Conservation (phyloP, 2,113 vertebrate genomes). For the Gambusia holbrooki region DNA sequence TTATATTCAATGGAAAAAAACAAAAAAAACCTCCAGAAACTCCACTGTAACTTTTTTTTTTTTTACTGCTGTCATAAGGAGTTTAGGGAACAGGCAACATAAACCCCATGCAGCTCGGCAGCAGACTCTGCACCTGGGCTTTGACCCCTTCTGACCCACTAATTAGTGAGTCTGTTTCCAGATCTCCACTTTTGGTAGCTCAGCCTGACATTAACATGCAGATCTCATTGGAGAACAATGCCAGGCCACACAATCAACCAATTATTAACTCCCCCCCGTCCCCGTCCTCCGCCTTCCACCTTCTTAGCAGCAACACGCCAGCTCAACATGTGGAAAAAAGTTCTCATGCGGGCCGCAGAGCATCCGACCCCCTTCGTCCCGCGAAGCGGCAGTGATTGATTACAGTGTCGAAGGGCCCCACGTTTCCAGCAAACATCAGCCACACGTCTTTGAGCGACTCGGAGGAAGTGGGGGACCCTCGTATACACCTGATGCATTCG, state of each 20-base stretch:
- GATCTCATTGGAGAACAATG: constrained; percentile 74
- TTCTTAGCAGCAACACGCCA: constrained; percentile 50
- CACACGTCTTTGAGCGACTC: constrained; percentile 20
- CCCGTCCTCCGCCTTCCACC: constrained; percentile 37
- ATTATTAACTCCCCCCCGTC: constrained; percentile 60
- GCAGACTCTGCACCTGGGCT: constrained; percentile 52
- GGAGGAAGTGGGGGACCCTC: constrained; percentile 7
- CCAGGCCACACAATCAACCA: constrained; percentile 72
- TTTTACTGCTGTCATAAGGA: constrained; percentile 34
- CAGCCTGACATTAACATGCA: constrained; percentile 72
- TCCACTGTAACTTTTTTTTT: not conserved
- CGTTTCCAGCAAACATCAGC: constrained; percentile 40
- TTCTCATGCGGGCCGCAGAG: constrained; percentile 57
- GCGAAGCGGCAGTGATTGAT: constrained; percentile 59
- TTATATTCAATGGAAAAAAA: not conserved
- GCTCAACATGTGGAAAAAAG: constrained; percentile 71
- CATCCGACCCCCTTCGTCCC: constrained; percentile 55
- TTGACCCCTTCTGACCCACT: constrained; percentile 56
- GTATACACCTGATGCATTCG: constrained; percentile 9
- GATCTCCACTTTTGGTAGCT: constrained; percentile 59
- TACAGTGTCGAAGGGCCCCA: constrained; percentile 48
- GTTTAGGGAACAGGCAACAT: constrained; percentile 20
- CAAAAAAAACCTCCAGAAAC: not conserved
- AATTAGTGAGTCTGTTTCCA: constrained; percentile 66
- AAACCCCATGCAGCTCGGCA: constrained; percentile 20